Percentiles rank a stretch among this genome's conserved stretches.
phyloP scores from a whole-genome alignment of 1,140 invertebrate species.

The Pseudobourletiella spinata region DNA sequence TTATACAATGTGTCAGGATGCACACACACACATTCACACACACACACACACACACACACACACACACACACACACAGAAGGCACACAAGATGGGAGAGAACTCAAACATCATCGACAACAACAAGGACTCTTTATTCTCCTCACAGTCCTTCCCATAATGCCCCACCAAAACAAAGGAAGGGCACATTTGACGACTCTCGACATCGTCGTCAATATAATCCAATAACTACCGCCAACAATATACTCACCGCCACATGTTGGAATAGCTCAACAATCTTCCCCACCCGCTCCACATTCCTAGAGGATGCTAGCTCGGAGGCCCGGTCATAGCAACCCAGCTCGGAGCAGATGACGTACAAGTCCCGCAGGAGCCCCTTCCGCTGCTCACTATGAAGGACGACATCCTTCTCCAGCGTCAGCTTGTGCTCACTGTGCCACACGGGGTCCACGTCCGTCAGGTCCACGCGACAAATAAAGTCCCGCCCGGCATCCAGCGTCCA shows the following conservation, averaged over 20 bases:
- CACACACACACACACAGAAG: too few relatives aligned
- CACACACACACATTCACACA: too few relatives aligned
- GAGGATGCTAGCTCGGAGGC: constrained; percentile 22
- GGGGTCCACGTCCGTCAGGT: constrained; percentile 26
- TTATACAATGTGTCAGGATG: too few relatives aligned
- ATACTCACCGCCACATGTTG: constrained; percentile 34
- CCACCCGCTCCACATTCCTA: constrained; percentile 29
- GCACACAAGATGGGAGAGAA: too few relatives aligned
- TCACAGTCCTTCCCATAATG: too few relatives aligned
- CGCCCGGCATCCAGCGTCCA: constrained; percentile 24
- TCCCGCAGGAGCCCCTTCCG: constrained; percentile 26
- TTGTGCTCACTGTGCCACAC: constrained; percentile 28
- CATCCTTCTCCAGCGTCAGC: constrained; percentile 15
- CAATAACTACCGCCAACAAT: too few relatives aligned
- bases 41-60: too few relatives aligned
- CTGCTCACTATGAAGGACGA: constrained; percentile 26
- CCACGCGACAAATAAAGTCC: constrained; percentile 28
- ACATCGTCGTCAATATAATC: too few relatives aligned
- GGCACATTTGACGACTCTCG: too few relatives aligned
- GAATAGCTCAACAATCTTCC: constrained; percentile 29
- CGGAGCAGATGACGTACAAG: constrained; percentile 30
- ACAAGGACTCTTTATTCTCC: too few relatives aligned
- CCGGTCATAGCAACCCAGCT: constrained; percentile 32
- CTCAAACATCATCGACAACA: too few relatives aligned
- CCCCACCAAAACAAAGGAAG: too few relatives aligned